Evolutionary conservation across 1,140 invertebrate genomes (phyloP), one percentile per base, ranked within the genome.

Genomic region (Conus ventricosus): DNA sequence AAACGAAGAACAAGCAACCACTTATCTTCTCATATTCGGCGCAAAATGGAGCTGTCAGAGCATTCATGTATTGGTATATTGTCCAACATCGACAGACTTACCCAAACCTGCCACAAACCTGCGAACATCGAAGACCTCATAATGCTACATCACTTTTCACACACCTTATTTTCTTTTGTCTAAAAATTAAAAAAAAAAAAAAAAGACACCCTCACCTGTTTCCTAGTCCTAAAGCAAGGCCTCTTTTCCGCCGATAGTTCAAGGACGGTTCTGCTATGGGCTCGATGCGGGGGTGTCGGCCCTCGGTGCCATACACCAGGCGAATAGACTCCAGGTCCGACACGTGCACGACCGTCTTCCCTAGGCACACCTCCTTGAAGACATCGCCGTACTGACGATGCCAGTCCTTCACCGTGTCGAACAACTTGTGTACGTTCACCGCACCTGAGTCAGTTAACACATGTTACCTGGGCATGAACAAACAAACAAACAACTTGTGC

Each of bases 171-270:
- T 39, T 39, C 39, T 39, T 39, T 39, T 1, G 0, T 39, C 39
- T 39, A 0, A 0, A 39, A 39, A 39, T 1, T 1, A 39, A 39
- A 39, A 39, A 39, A 39, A 39, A 39, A 39, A 39, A 39, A 39
- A 39, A 3, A 3, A 39, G 39, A 39, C 39, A 39, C 57, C 8
- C 4, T 81, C 93, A 96, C 96, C 94, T 95, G 92, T 96, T 96
- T 75, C 96, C 96, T 8, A 97, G 92, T 27, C 96, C 96, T 13
- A 94, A 94, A 55, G 95, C 96, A 88, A 96, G 92, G 87, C 95
- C 91, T 63, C 94, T 95, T 91, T 95, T 93, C 90, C 95, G 91
- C 89, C 95, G 93, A 91, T 96, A 96, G n/a, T 95, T 86, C 91
- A 96, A 94, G 17, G 94, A 94, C 3, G 96, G 95, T 90, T 96